These are phyloP conservation scores for Hassar affinis DNA, from an alignment of 2,113 vertebrate genomes.

Conservation along the genomic window DNA sequence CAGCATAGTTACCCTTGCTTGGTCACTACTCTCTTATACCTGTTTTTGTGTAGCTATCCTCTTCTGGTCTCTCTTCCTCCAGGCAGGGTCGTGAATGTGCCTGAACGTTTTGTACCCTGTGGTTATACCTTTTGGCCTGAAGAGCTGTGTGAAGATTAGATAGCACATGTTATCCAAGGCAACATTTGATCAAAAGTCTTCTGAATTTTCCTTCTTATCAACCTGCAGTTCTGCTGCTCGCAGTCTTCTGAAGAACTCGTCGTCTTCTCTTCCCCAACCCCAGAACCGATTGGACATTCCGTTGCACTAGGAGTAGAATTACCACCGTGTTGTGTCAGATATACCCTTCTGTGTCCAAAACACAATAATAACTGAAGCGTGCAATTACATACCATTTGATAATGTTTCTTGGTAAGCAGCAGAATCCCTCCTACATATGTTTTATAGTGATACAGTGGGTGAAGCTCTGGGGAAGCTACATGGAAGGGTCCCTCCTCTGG, in stretches of 20 bases:
- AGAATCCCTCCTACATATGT: constrained; percentile 96
- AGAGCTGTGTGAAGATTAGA: constrained; percentile 74
- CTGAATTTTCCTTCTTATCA: constrained; percentile 12
- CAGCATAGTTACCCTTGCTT: background rate
- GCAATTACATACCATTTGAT: constrained; percentile 76
- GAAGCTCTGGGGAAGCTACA: constrained; percentile 91
- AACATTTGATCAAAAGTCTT: background rate
- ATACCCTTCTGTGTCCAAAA: background rate
- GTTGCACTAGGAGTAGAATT: constrained; percentile 80
- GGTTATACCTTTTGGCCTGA: constrained; percentile 86
- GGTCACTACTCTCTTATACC: constrained; percentile 64
- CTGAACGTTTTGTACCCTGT: constrained; percentile 92
- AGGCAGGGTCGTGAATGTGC: constrained; percentile 92
- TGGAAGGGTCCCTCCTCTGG: constrained; percentile 91
- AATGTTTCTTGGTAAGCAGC: constrained; percentile 93
- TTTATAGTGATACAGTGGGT: constrained; percentile 96
- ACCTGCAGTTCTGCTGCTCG: constrained; percentile 90
- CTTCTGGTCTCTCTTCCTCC: constrained; percentile 96
- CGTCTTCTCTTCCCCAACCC: constrained; percentile 97
- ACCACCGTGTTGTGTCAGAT: background rate
- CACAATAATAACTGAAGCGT: background rate
- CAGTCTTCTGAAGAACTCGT: constrained; percentile 94
- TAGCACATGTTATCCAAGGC: background rate
- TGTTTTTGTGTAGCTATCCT: constrained; percentile 90
- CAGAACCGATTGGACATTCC: constrained; percentile 99